A percentile compares a stretch with the other conserved stretches of the same genome.
Evolutionary conservation across 2,797 vertebrate genomes (phyloP).

Genomic region (Oryzias sinensis): DNA sequence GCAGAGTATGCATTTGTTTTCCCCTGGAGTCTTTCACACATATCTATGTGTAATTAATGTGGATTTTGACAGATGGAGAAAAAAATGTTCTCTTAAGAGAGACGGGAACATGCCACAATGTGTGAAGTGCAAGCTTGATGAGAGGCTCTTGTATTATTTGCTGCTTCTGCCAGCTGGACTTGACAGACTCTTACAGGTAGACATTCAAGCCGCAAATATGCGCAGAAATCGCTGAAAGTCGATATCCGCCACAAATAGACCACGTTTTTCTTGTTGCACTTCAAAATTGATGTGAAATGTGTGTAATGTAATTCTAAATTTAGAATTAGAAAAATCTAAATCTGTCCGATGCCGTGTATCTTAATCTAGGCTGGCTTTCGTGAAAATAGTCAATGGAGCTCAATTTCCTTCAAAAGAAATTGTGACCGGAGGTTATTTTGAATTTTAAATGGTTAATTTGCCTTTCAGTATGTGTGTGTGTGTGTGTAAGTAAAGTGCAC

Average conservation of each 20-base stretch:
- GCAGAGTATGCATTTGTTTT: conserved; percentile 78
- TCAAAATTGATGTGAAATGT: conserved; percentile 46
- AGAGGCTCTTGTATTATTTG: conserved; percentile 72
- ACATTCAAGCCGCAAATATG: conserved; percentile 53
- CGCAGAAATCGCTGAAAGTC: conserved; percentile 49
- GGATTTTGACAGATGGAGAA: conserved; percentile 84
- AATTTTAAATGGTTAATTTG: conserved; percentile 56
- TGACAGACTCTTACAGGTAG: conserved; percentile 75
- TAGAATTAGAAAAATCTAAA: conserved; percentile 38
- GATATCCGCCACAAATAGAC: conserved; percentile 48
- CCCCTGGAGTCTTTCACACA: conserved; percentile 78
- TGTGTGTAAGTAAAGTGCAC: conserved; percentile 8
- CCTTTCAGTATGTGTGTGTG: conserved; percentile 26
- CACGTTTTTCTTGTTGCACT: conserved; percentile 38
- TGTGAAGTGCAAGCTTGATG: conserved; percentile 79
- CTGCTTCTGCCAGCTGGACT: conserved; percentile 75
- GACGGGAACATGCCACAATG: conserved; percentile 81
- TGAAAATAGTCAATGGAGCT: conserved; percentile 62
- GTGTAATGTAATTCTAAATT: conserved; percentile 55
- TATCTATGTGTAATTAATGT: conserved; percentile 84
- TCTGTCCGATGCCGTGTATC: conserved; percentile 39
- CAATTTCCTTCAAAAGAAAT: conserved; percentile 62
- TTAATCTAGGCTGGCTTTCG: conserved; percentile 60
- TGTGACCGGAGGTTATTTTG: conserved; percentile 72
- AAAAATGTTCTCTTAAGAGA: conserved; percentile 76